Conservation (phyloP, 2,113 vertebrate species). For the Euleptes europaea region DNA sequence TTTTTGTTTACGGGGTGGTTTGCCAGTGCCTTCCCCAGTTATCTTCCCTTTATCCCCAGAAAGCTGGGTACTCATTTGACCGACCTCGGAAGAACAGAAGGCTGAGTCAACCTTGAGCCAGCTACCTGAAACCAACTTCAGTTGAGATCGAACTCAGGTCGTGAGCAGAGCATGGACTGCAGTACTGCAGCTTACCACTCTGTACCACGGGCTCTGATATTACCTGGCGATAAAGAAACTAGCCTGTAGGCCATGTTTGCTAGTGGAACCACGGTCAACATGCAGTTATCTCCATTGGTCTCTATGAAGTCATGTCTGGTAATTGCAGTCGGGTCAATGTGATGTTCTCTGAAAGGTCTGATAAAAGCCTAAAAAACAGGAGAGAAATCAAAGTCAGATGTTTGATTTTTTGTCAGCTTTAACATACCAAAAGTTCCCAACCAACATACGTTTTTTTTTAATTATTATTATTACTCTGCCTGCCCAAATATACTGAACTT, state of each 20-base stretch:
- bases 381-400: neutral
- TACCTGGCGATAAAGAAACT: slow-evolving; percentile 85
- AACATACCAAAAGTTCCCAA: neutral
- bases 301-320: slow-evolving; percentile 98
- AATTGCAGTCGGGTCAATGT: slow-evolving; percentile 98
- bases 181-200: too few relatives aligned
- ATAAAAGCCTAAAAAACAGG: slow-evolving; percentile 89
- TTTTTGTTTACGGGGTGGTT: too few relatives aligned
- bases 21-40: too few relatives aligned
- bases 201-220: too few relatives aligned
- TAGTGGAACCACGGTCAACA: slow-evolving; percentile 89
- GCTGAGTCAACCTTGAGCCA: too few relatives aligned
- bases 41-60: too few relatives aligned
- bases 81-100: too few relatives aligned
- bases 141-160: too few relatives aligned
- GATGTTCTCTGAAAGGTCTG: slow-evolving; percentile 95
- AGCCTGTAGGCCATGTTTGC: slow-evolving; percentile 94
- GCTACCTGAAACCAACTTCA: too few relatives aligned
- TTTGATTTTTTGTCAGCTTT: neutral
- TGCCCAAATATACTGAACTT: neutral
- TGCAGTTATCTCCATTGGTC: slow-evolving; percentile 98
- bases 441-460: neutral
- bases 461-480: too few relatives aligned
- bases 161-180: too few relatives aligned
- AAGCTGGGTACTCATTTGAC: too few relatives aligned